phyloP scores from a whole-genome alignment of 2,888 invertebrate species.

The Erannis defoliaria region DNA sequence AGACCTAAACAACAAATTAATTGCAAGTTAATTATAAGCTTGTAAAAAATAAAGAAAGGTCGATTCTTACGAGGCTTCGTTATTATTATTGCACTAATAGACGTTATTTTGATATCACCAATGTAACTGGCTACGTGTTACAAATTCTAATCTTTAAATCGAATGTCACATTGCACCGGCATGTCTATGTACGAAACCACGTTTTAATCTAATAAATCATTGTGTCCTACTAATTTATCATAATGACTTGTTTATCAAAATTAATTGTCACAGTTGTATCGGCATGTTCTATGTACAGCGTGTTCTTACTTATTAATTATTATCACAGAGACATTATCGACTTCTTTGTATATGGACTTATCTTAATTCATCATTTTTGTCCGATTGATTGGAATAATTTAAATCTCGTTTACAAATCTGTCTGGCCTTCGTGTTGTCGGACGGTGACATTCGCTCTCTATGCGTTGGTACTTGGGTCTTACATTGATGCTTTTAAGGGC shows the following conservation, averaged over 20 bases:
- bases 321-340: constrained; percentile 56
- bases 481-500: background rate
- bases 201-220: constrained; percentile 9
- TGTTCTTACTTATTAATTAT: constrained; percentile 16
- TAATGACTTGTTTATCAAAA: constrained; percentile 16
- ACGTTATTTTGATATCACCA: too few relatives aligned
- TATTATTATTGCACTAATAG: background rate
- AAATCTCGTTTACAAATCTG: constrained; percentile 53
- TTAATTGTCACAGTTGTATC: constrained; percentile 14
- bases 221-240: constrained; percentile 15
- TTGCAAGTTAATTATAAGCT: too few relatives aligned
- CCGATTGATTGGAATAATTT: constrained; percentile 63
- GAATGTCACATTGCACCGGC: constrained; percentile 3
- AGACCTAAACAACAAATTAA: too few relatives aligned
- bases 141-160: constrained; percentile 1
- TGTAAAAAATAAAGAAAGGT: too few relatives aligned
- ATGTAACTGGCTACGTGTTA: too few relatives aligned
- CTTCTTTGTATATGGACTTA: constrained; percentile 53
- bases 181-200: constrained; percentile 1
- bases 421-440: constrained; percentile 34
- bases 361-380: constrained; percentile 64
- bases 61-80: background rate
- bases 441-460: constrained; percentile 17
- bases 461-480: constrained; percentile 1
- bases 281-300: constrained; percentile 7